Conservation (phyloP, 2,113 vertebrate species). For the Orthochromis indermauri region DNA sequence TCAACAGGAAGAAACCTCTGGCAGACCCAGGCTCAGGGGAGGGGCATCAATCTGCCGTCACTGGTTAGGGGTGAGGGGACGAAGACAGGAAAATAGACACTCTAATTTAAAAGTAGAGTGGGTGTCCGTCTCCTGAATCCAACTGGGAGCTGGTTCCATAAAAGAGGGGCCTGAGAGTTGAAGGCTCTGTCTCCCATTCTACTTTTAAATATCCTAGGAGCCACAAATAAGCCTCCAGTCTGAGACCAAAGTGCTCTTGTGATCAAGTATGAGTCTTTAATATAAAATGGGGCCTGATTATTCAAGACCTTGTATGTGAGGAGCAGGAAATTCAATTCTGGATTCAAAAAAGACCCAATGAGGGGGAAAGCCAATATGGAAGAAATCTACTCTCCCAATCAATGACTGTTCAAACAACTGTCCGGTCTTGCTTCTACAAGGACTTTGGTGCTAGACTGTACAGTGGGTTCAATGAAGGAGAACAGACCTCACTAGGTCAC, state of each 20-base stretch:
- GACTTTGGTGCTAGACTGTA: not conserved
- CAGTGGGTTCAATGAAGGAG: too few relatives aligned
- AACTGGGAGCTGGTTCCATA: not conserved
- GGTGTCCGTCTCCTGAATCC: not conserved
- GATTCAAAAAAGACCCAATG: not conserved
- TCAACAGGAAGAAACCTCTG: not conserved
- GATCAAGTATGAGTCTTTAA: too few relatives aligned
- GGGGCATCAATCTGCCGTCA: not conserved
- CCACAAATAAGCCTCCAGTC: not conserved
- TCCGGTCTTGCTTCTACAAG: not conserved
- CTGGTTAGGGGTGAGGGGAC: not conserved
- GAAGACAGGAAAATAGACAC: not conserved
- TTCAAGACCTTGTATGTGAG: not conserved
- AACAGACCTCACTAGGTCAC: not conserved
- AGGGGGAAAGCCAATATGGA: not conserved
- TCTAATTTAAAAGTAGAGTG: not conserved
- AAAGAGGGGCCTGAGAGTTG: not conserved
- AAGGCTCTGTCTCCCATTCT: not conserved
- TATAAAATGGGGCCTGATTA: too few relatives aligned
- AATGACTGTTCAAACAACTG: not conserved
- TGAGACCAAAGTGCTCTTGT: not conserved
- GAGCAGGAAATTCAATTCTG: not conserved
- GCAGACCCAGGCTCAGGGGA: fast-evolving
- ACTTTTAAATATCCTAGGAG: not conserved
- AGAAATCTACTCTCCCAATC: not conserved